Percentiles rank a stretch among this genome's conserved stretches.
Conservation (phyloP, 2,888 invertebrate species). For the Xylota sylvarum region DNA sequence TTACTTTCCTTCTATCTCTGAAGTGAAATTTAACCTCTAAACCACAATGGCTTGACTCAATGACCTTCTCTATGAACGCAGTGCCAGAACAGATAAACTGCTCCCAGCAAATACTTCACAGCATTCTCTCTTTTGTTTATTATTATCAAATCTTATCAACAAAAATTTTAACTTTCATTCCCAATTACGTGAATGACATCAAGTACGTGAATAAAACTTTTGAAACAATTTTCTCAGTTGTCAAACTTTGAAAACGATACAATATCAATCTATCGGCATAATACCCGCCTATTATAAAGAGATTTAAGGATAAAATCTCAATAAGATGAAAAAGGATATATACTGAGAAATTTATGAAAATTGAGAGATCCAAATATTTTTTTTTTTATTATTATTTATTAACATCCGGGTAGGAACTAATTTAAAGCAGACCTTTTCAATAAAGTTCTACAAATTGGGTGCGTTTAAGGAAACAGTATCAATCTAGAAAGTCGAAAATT, state of each 20-base stretch:
- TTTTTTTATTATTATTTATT: slow-evolving; percentile 25
- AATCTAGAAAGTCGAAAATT: slow-evolving; percentile 18
- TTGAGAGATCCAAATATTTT: slow-evolving; percentile 6
- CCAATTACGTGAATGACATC: no score
- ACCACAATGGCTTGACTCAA: no score
- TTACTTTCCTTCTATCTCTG: no score
- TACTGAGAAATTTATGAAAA: slow-evolving; percentile 22
- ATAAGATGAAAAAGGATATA: slow-evolving; percentile 29
- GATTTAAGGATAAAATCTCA: neutral
- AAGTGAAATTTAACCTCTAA: no score
- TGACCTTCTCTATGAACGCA: no score
- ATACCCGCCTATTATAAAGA: neutral
- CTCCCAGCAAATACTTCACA: no score
- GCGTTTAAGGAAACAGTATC: neutral
- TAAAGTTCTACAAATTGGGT: slow-evolving; percentile 16
- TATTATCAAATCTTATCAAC: no score
- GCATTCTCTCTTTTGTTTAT: no score
- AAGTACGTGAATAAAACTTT: no score
- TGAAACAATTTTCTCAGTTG: neutral
- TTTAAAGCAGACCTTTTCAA: slow-evolving; percentile 26
- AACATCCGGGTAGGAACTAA: slow-evolving; percentile 22
- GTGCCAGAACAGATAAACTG: no score
- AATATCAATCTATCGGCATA: neutral
- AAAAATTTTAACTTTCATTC: no score
- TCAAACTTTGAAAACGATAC: neutral